A percentile compares a stretch with the other conserved stretches of the same genome.
Conservation (phyloP, 2,113 vertebrate genomes). For the Xyliphius kryptos region DNA sequence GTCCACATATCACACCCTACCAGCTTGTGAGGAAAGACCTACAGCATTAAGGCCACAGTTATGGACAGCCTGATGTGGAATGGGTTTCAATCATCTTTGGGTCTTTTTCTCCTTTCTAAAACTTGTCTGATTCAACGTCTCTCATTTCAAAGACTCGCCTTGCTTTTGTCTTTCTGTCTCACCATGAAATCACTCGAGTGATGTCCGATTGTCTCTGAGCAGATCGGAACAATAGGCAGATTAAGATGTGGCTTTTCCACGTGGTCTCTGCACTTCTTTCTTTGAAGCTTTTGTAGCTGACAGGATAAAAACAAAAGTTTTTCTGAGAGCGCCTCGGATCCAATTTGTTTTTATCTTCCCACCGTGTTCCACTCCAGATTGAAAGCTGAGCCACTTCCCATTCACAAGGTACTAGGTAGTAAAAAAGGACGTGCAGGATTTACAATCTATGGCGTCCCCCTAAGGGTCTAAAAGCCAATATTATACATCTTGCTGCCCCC, state of each 20-base stretch:
- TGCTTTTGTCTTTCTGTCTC: constrained; percentile 44
- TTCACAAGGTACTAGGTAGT: constrained; percentile 28
- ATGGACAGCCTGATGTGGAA: constrained; percentile 72
- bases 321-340: too few species aligned
- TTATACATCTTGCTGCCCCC: constrained; percentile 29
- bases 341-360: too few species aligned
- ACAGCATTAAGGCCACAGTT: constrained; percentile 71
- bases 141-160: constrained; percentile 60
- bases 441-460: constrained; percentile 35
- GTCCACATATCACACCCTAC: constrained; percentile 69
- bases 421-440: constrained; percentile 40
- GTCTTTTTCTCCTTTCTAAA: too few species aligned
- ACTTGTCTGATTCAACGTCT: too few species aligned
- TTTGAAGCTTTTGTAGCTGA: constrained; percentile 42
- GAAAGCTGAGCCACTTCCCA: constrained; percentile 39
- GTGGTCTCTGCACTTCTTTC: constrained; percentile 17
- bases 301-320: constrained; percentile 7
- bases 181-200: constrained; percentile 75
- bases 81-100: too few species aligned
- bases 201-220: constrained; percentile 70
- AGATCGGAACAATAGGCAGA: constrained; percentile 20
- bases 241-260: too few species aligned
- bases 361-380: constrained; percentile 27
- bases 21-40: constrained; percentile 63
- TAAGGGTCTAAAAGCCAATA: constrained; percentile 32